phyloP scores from a whole-genome alignment of 2,113 vertebrate genomes.

The Aleadryas rufinucha region DNA sequence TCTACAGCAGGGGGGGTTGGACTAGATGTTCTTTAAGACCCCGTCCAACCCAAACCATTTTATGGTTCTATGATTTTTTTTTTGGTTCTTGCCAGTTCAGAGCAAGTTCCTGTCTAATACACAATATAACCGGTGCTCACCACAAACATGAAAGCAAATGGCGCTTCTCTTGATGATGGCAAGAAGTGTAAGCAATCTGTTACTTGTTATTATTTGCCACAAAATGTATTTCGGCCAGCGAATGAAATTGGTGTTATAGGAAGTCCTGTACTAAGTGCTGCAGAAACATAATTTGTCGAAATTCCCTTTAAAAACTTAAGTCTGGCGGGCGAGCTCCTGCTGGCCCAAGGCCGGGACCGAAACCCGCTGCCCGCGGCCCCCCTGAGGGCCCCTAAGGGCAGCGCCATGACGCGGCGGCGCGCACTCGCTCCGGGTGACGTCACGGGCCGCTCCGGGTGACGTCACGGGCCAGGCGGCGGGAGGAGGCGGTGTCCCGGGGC shows the following conservation, averaged over 20 bases:
- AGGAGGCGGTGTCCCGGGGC: neutral
- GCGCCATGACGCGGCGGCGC: neutral
- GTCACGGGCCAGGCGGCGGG: neutral
- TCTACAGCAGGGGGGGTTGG: neutral
- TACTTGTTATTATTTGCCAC: neutral
- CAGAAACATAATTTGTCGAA: neutral
- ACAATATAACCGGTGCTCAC: neutral
- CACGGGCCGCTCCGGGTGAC: neutral
- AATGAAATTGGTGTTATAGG: neutral
- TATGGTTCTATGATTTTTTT: neutral
- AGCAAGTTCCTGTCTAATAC: neutral
- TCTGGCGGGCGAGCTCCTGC: accelerated
- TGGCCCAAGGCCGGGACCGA: accelerated
- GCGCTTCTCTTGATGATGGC: accelerated
- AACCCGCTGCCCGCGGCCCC: accelerated
- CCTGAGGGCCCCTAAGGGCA: no score
- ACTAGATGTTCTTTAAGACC: no score
- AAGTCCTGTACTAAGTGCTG: neutral
- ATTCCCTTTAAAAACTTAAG: neutral
- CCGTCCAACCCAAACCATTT: neutral
- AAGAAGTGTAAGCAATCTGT: neutral
- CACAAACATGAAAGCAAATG: neutral
- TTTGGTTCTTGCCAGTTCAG: accelerated
- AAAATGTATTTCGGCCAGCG: neutral
- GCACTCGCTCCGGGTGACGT: no score